A percentile compares a stretch with the other conserved stretches of the same genome.
Evolutionary conservation across 2,888 invertebrate genomes (phyloP).

Genomic region (Hypselothyrea guttata): DNA sequence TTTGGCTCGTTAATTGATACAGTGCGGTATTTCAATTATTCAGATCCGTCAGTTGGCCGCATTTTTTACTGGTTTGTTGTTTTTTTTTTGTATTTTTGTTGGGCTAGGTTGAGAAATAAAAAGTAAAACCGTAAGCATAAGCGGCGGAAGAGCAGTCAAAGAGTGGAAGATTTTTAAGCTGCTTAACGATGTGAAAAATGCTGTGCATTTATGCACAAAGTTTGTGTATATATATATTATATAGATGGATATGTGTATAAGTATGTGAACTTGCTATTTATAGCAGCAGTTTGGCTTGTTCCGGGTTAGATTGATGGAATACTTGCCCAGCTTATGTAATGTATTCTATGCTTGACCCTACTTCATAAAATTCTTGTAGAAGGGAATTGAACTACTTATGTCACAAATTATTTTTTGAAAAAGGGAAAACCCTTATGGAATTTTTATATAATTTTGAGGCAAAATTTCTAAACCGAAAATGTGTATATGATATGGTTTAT

Average conservation of each 20-base stretch:
- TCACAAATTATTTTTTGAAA: too few relatives aligned
- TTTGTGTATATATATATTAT: not conserved
- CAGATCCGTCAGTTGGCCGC: conserved; percentile 60
- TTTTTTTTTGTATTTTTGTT: conserved; percentile 20
- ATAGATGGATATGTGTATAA: not conserved
- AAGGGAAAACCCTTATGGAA: too few relatives aligned
- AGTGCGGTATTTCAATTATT: conserved; percentile 50
- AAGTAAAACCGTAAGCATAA: not conserved
- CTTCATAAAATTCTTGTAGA: too few relatives aligned
- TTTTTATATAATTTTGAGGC: too few relatives aligned
- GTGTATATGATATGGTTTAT: too few relatives aligned
- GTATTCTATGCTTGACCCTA: too few relatives aligned
- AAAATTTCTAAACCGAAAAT: too few relatives aligned
- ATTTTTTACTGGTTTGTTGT: conserved; percentile 34
- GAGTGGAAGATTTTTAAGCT: conserved; percentile 44
- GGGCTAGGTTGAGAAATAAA: conserved; percentile 38
- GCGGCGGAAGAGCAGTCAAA: conserved; percentile 8
- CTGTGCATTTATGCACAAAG: conserved; percentile 5
- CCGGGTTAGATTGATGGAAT: conserved; percentile 19
- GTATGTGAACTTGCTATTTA: conserved; percentile 12
- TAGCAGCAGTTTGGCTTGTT: conserved; percentile 5
- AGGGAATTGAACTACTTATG: too few relatives aligned
- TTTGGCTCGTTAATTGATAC: conserved; percentile 46
- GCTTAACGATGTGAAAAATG: conserved; percentile 39
- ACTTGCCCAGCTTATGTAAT: not conserved